Base-by-base conservation (phyloP, 2,797 vertebrate species). In the Typhlichthys eigenmanni region DNA sequence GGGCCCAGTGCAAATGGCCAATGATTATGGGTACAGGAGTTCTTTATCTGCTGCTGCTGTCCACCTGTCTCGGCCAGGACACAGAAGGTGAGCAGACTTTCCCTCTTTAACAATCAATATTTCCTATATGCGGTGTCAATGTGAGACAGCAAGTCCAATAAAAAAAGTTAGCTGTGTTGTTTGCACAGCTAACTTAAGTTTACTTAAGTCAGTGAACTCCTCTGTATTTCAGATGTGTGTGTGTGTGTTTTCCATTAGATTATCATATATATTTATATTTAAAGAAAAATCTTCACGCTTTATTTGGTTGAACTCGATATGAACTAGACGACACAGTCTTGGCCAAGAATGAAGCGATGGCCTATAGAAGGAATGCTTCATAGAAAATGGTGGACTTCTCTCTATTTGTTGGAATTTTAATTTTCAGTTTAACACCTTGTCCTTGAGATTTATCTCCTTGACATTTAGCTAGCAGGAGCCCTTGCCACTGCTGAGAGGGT, bases 41-140 rank as follows among this genome's bases (percentile, higher is more conserved):
- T 19, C 87, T 92, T 60, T 84, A 73, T 83, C 80, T 88, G 55
- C 81, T 92, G 78, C 78, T 93, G 66, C 71, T 88, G 13, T 83
- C 86, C 65, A 74, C 74, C 60, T 88, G 88, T 60, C 75, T 80
- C 0, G 81, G 88, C 76, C 92, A 93, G 81, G 91, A 92, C 67
- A 79, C 91, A 6, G 92, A 94, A 73, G 92, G 93, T 93, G 88
- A 75, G 81, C 46, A 4, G 46, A 16, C 17, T 59, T 50, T 49
- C 32, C 19, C 58, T 19, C 12, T 48, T 58, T 16, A 14, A 38
- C 34, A 13, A 56, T 3, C 13, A 7, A 5, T 11, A 32, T 56
- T 43, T 56, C 51, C 14, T n/a, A 5, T 38, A 38, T 38, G 34
- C 34, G 34, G 34, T 38, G 34, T 8, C 34, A 51, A n/a, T 1